Percentiles rank a stretch among this genome's conserved stretches.
These are phyloP conservation scores for Notarius quadriscutis DNA, from an alignment of 2,113 vertebrate genomes.

Conservation along the genomic window DNA sequence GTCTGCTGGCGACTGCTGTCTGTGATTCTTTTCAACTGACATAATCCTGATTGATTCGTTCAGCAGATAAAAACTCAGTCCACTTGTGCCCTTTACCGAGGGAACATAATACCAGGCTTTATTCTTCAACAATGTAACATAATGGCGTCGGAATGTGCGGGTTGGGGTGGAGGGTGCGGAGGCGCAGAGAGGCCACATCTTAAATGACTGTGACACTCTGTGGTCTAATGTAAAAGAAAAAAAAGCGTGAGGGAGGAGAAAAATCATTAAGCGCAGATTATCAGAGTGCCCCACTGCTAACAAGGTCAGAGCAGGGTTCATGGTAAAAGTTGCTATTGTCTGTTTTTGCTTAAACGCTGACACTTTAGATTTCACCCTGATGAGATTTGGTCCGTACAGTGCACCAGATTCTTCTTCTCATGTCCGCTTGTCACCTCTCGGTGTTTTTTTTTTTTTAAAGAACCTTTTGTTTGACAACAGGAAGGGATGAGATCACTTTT, in stretches of 20 bases:
- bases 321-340: slow-evolving; percentile 66
- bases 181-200: slow-evolving; percentile 83
- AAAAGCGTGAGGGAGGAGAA: slow-evolving; percentile 43
- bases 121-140: slow-evolving; percentile 98
- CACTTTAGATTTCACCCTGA: slow-evolving; percentile 42
- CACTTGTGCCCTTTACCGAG: slow-evolving; percentile 98
- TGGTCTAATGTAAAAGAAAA: slow-evolving; percentile 80
- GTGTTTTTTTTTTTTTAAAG: slow-evolving; percentile 22
- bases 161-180: slow-evolving; percentile 25
- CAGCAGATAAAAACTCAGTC: slow-evolving; percentile 99
- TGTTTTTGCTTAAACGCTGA: slow-evolving; percentile 47
- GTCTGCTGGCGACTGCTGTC: slow-evolving; percentile 87
- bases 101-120: slow-evolving; percentile 99
- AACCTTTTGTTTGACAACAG: slow-evolving; percentile 62
- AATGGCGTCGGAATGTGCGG: slow-evolving; percentile 97
- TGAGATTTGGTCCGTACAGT: slow-evolving; percentile 35
- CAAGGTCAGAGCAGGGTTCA: slow-evolving; percentile 78
- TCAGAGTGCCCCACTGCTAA: slow-evolving; percentile 78
- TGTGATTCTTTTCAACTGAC: slow-evolving; percentile 99
- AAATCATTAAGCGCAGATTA: slow-evolving; percentile 89
- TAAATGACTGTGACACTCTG: slow-evolving; percentile 91
- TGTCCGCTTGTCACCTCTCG: background rate
- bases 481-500: slow-evolving; percentile 66
- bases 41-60: slow-evolving; percentile 99
- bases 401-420: slow-evolving; percentile 42